Evolutionary conservation across 1,140 invertebrate genomes (phyloP).

Genomic region (Eupeodes corollae): DNA sequence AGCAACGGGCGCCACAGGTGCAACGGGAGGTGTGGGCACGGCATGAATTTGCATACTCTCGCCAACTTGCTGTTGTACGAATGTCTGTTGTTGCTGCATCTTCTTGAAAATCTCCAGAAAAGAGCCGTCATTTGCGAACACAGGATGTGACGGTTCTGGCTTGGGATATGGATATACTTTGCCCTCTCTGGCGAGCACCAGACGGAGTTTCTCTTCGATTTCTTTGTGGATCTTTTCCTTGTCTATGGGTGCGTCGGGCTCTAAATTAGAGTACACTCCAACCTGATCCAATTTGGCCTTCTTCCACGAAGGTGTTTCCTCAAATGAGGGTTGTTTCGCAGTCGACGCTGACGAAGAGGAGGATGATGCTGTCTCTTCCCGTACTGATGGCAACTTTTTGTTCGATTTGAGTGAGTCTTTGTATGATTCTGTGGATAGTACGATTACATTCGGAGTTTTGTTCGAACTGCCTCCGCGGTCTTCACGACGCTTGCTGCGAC

Average conservation of each 20-base stretch:
- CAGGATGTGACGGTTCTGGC: slow-evolving; percentile 35
- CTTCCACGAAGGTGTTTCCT: slow-evolving; percentile 4
- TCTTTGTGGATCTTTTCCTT: slow-evolving; percentile 35
- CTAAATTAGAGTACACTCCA: slow-evolving; percentile 27
- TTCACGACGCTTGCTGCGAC: background rate
- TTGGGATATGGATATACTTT: slow-evolving; percentile 36
- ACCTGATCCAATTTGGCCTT: slow-evolving; percentile 13
- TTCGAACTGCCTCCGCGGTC: background rate
- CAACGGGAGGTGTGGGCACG: slow-evolving; percentile 34
- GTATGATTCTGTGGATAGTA: background rate
- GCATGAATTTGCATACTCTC: slow-evolving; percentile 5
- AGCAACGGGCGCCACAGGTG: slow-evolving; percentile 25
- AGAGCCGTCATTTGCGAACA: slow-evolving; percentile 74
- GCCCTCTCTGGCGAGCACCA: slow-evolving; percentile 28
- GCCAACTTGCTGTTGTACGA: slow-evolving; percentile 5
- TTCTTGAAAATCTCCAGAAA: slow-evolving; percentile 84
- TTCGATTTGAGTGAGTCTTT: background rate
- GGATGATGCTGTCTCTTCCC: slow-evolving; percentile 9
- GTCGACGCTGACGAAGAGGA: slow-evolving; percentile 4
- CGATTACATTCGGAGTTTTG: background rate
- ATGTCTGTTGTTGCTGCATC: slow-evolving; percentile 53
- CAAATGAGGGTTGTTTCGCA: slow-evolving; percentile 1
- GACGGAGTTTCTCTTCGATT: slow-evolving; percentile 32
- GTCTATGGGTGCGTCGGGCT: slow-evolving; percentile 29
- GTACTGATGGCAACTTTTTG: slow-evolving; percentile 8